Percentiles rank a stretch among this genome's conserved stretches.
Conservation (phyloP, 2,888 invertebrate genomes). For the Portevinia maculata region DNA sequence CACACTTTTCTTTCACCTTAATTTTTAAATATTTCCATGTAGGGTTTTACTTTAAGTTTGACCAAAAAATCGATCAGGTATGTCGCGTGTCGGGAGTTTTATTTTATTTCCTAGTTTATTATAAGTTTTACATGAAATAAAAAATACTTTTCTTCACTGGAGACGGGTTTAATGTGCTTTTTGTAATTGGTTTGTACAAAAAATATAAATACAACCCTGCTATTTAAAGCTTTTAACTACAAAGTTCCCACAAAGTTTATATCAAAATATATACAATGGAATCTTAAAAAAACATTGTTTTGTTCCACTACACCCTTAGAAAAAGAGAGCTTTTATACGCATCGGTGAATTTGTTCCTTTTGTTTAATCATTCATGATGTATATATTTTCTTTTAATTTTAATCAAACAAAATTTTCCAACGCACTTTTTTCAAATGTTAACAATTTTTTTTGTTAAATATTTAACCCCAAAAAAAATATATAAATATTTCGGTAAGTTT, state of each 20-base stretch:
- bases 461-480: slow-evolving; percentile 43
- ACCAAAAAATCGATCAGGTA: slow-evolving; percentile 20
- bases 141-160: slow-evolving; percentile 52
- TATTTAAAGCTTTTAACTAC: slow-evolving; percentile 59
- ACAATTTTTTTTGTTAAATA: slow-evolving; percentile 57
- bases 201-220: slow-evolving; percentile 58
- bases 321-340: slow-evolving; percentile 72
- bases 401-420: slow-evolving; percentile 50
- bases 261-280: slow-evolving; percentile 35
- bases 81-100: slow-evolving; percentile 21
- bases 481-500: slow-evolving; percentile 72
- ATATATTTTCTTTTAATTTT: slow-evolving; percentile 21
- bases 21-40: slow-evolving; percentile 5
- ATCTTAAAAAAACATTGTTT: slow-evolving; percentile 40
- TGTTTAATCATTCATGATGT: slow-evolving; percentile 12
- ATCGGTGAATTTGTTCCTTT: slow-evolving; percentile 62
- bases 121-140: slow-evolving; percentile 27
- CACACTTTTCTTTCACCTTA: slow-evolving; percentile 36
- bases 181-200: slow-evolving; percentile 72
- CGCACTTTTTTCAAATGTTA: slow-evolving; percentile 67
- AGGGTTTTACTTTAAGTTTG: slow-evolving; percentile 3
- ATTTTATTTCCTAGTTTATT: slow-evolving; percentile 29
- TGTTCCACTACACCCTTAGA: slow-evolving; percentile 69
- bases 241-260: slow-evolving; percentile 54
- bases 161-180: slow-evolving; percentile 74